Base-by-base conservation (phyloP, 2,797 vertebrate species). In the Eurystomus glaucurus region DNA sequence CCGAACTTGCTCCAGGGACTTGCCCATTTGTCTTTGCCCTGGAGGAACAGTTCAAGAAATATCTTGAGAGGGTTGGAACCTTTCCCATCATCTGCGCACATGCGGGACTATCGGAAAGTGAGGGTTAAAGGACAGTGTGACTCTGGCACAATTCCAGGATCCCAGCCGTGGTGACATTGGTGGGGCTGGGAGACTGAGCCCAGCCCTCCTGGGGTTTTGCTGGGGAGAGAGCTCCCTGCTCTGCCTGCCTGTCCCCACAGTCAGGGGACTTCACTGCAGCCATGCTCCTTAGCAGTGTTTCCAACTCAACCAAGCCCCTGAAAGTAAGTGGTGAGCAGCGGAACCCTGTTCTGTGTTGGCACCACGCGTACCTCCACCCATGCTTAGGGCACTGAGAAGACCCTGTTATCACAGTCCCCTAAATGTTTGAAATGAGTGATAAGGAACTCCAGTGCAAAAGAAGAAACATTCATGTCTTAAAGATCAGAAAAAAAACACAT, bases 1-100 rank as follows among this genome's bases (percentile, higher is more conserved):
- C 35, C 5, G 12, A 75, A 92, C 74, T 66, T 1, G 2, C 62
- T 69, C 84, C 68, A 57, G 86, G 71, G 78, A 92, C 54, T 86
- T 90, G 45, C 50, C 86, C 18, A 8, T 78, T 85, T 8, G 2
- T 77, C 50, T 79, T 95, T 90, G 65, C 37, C 33, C 39, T 77
- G 29, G 43, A 97, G 62, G 69, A 85, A 31, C 10, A 77, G 50
- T 37, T 91, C 41, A 71, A 93, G 71, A 88, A 90, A 86, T 21
- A 22, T 71, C 31, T 48, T 68, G 37, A 86, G 65, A 69, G 33
- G 28, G 11, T 1, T 77, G 57, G 33, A 85, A n/a, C 43, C 68
- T 80, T 95, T 93, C 45, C 71, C 71, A 46, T 57, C 15, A 4
- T 6, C 39, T 35, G 82, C 2, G 2, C 35, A 39, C 3, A 0